A percentile compares a stretch with the other conserved stretches of the same genome.
These are phyloP conservation scores for Synergus gifuensis DNA, from an alignment of 2,888 invertebrate species.

Conservation along the genomic window DNA sequence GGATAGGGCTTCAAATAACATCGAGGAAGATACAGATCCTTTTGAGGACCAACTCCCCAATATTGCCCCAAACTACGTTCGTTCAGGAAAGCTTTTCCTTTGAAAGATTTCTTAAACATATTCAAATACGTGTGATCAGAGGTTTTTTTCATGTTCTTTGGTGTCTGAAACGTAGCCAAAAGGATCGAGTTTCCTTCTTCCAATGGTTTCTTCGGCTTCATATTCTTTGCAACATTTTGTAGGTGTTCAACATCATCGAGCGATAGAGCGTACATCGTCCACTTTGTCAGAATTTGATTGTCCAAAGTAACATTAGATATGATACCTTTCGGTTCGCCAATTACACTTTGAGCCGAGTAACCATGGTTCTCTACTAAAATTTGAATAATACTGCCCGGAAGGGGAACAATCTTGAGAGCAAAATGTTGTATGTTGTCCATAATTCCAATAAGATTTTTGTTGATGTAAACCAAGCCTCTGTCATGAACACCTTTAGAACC, in stretches of 20 bases:
- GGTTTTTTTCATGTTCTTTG: conserved; percentile 39
- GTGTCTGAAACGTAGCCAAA: conserved; percentile 43
- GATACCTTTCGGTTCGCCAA: conserved; percentile 51
- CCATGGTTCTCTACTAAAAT: conserved; percentile 58
- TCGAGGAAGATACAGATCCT: conserved; percentile 56
- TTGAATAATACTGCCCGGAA: conserved; percentile 51
- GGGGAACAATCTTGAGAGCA: conserved; percentile 35
- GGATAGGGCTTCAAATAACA: conserved; percentile 56
- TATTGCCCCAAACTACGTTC: conserved; percentile 59
- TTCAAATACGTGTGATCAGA: conserved; percentile 52
- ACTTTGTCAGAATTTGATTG: conserved; percentile 47
- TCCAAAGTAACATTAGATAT: conserved; percentile 48
- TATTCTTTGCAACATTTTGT: conserved; percentile 30
- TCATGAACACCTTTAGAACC: conserved; percentile 50
- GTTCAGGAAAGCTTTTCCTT: conserved; percentile 60
- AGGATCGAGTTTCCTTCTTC: conserved; percentile 40
- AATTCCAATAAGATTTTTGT: conserved; percentile 45
- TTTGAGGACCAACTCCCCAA: conserved; percentile 58
- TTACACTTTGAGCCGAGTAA: conserved; percentile 42
- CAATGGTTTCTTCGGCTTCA: conserved; percentile 9
- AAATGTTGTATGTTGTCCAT: conserved; percentile 49
- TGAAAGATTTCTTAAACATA: conserved; percentile 49
- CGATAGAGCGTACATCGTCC: conserved; percentile 53
- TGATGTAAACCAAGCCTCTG: conserved; percentile 51
- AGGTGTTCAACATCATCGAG: conserved; percentile 47